phyloP scores from a whole-genome alignment of 2,888 invertebrate genomes.

The Xestia xanthographa region DNA sequence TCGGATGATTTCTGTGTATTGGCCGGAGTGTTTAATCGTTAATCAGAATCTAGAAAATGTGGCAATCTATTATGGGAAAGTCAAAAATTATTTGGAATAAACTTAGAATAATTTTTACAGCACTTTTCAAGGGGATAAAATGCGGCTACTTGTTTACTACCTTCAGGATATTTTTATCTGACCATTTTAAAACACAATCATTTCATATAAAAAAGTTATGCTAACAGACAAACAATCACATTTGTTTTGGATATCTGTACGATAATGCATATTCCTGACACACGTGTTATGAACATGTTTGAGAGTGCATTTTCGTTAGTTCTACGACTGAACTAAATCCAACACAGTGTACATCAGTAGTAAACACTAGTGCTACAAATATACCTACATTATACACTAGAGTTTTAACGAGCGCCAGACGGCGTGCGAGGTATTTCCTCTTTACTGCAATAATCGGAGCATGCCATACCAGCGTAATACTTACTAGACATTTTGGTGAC shows the following conservation, averaged over 20 bases:
- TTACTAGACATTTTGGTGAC: background rate
- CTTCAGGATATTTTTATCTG: no score
- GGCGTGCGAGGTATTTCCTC: slow-evolving; percentile 52
- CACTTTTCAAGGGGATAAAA: no score
- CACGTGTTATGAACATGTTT: background rate
- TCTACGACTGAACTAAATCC: slow-evolving; percentile 15
- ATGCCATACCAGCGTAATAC: slow-evolving; percentile 6
- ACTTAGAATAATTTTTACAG: no score
- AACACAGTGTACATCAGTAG: slow-evolving; percentile 9
- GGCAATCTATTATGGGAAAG: no score
- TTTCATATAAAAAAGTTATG: no score
- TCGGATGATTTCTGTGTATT: slow-evolving; percentile 9
- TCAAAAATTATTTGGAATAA: no score
- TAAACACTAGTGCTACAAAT: slow-evolving; percentile 22
- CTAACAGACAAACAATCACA: no score
- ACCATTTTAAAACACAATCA: no score
- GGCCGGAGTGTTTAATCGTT: background rate
- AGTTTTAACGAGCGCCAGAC: slow-evolving; percentile 39
- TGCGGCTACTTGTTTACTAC: no score
- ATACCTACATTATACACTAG: background rate
- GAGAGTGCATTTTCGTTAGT: slow-evolving; percentile 11
- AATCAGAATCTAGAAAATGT: no score
- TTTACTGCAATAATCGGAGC: slow-evolving; percentile 7
- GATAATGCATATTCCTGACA: no score
- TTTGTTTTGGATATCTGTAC: no score